Percentiles rank a stretch among this genome's conserved stretches.
Conservation (phyloP, 2,888 invertebrate species). For the Brachyptera putata region DNA sequence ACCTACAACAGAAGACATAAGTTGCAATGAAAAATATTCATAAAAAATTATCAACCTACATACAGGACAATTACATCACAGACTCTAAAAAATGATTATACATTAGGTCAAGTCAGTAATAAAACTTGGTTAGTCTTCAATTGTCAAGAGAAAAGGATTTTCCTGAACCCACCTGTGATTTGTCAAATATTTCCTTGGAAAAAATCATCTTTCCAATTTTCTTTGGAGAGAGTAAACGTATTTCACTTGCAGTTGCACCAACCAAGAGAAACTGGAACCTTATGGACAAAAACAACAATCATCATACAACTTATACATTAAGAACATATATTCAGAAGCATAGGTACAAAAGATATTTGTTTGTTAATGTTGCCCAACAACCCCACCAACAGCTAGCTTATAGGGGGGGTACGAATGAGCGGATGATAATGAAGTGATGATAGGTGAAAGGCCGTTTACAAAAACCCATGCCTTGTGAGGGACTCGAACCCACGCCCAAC, state of each 20-base stretch:
- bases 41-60: too few species aligned
- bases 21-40: not conserved
- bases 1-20: constrained; percentile 6
- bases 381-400: too few species aligned
- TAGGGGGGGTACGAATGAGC: too few species aligned
- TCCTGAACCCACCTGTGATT: not conserved
- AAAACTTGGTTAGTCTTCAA: not conserved
- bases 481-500: too few species aligned
- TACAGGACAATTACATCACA: not conserved
- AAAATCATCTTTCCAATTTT: not conserved
- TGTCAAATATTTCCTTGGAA: not conserved
- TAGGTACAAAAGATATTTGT: not conserved
- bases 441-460: too few species aligned
- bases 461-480: too few species aligned
- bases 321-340: not conserved
- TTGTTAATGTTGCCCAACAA: too few species aligned
- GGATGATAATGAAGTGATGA: too few species aligned
- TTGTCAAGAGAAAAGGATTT: not conserved
- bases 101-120: too few species aligned
- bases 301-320: not conserved
- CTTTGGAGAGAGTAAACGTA: not conserved
- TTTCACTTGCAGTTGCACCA: constrained; percentile 9
- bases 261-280: constrained; percentile 8
- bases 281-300: not conserved
- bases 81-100: not conserved